Evolutionary conservation across 2,888 invertebrate species (phyloP).

Genomic region (Trachelus iudaicus): DNA sequence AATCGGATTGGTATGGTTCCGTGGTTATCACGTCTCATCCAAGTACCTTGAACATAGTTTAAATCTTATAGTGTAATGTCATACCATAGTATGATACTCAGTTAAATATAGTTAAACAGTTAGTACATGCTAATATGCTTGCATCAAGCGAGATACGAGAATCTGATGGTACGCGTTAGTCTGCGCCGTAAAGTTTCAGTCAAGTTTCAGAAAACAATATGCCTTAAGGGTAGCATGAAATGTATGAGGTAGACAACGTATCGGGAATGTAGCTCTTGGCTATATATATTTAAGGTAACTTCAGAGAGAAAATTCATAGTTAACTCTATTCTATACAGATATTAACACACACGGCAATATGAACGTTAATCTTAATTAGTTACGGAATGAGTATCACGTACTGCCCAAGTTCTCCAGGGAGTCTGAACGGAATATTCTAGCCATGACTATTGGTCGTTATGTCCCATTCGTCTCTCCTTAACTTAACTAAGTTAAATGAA

Average conservation of each 20-base stretch:
- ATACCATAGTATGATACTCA: background rate
- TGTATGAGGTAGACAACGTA: background rate
- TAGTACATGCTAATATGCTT: background rate
- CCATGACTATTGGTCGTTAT: background rate
- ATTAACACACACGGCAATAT: conserved; percentile 1
- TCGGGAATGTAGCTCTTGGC: background rate
- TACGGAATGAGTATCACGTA: background rate
- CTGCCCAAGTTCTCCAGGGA: background rate
- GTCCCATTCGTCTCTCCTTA: background rate
- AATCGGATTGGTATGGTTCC: background rate
- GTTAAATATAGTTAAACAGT: background rate
- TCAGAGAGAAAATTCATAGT: background rate
- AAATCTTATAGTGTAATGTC: too few species aligned
- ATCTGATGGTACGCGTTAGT: background rate
- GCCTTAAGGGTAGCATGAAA: background rate
- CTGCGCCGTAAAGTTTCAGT: background rate
- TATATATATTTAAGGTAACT: background rate
- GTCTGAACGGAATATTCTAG: background rate
- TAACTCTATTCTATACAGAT: background rate
- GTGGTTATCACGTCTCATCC: too few species aligned
- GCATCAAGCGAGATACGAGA: background rate
- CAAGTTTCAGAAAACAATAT: background rate
- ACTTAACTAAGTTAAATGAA: background rate
- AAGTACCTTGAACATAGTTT: background rate
- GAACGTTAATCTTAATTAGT: conserved; percentile 8